Evolutionary conservation across 64 coral and sea anemone genomes (phyloP).

Genomic region (Catalaphyllia jardinei): DNA sequence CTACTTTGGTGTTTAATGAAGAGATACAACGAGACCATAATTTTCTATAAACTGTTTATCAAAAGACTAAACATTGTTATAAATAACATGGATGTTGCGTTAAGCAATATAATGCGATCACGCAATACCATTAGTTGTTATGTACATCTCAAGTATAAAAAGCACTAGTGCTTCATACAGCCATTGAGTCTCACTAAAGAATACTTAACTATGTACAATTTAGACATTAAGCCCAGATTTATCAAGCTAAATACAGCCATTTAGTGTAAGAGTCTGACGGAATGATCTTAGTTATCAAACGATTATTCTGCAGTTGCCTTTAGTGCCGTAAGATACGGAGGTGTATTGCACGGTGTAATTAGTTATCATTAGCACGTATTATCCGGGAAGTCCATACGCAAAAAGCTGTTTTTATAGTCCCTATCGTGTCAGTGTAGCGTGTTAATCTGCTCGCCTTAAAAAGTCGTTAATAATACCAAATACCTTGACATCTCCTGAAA

Average conservation of each 20-base stretch:
- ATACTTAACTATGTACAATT: neutral
- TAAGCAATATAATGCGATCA: neutral
- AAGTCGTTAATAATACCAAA: constrained; percentile 46
- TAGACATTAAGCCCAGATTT: neutral
- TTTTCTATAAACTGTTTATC: constrained; percentile 42
- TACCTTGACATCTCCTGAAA: constrained; percentile 77
- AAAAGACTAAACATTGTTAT: constrained; percentile 10
- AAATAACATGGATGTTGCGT: constrained; percentile 30
- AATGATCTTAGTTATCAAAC: neutral
- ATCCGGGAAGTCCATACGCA: constrained; percentile 24
- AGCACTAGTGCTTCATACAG: neutral
- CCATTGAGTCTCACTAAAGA: neutral
- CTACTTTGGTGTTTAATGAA: neutral
- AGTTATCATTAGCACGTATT: constrained; percentile 40
- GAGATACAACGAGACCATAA: neutral
- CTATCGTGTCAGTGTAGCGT: constrained; percentile 5
- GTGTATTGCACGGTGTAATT: constrained; percentile 25
- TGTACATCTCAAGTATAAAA: neutral
- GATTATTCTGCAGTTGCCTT: neutral
- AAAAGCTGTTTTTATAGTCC: constrained; percentile 1
- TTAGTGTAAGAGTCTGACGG: neutral
- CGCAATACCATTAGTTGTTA: neutral
- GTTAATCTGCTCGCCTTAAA: constrained; percentile 46
- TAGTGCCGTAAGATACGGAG: neutral
- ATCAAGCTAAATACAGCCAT: neutral